Conservation (phyloP, 2,888 invertebrate genomes). For the Hemistola chrysoprasaria region DNA sequence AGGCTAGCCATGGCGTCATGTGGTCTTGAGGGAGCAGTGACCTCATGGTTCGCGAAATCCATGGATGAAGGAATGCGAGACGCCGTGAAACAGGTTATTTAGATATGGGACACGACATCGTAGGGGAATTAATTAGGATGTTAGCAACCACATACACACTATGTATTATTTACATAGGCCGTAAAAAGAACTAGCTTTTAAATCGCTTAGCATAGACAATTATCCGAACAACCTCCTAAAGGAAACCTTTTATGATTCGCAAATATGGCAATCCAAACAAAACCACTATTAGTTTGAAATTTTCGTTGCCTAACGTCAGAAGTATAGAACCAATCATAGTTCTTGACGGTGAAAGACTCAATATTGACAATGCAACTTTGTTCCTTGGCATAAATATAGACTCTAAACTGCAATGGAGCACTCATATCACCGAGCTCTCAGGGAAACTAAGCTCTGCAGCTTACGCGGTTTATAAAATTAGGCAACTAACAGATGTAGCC, state of each 20-base stretch:
- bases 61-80: constrained; percentile 30
- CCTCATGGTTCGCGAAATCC: constrained; percentile 48
- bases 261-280: constrained; percentile 5
- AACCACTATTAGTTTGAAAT: constrained; percentile 9
- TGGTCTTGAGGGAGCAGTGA: constrained; percentile 61
- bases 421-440: too few species aligned
- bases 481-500: too few species aligned
- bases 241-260: constrained; percentile 1
- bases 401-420: too few species aligned
- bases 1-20: constrained; percentile 43
- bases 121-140: constrained; percentile 5
- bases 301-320: too few species aligned
- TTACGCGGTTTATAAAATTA: too few species aligned
- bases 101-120: constrained; percentile 23
- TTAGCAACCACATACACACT: background rate
- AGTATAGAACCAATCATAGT: too few species aligned
- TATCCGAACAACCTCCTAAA: background rate
- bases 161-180: too few species aligned
- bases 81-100: constrained; percentile 24
- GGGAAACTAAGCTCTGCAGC: too few species aligned
- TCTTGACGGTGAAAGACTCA: too few species aligned
- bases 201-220: background rate
- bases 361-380: too few species aligned
- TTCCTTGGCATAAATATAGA: too few species aligned
- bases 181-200: too few species aligned